Conservation (phyloP, 2,888 invertebrate genomes). For the Agonopterix heracliana region DNA sequence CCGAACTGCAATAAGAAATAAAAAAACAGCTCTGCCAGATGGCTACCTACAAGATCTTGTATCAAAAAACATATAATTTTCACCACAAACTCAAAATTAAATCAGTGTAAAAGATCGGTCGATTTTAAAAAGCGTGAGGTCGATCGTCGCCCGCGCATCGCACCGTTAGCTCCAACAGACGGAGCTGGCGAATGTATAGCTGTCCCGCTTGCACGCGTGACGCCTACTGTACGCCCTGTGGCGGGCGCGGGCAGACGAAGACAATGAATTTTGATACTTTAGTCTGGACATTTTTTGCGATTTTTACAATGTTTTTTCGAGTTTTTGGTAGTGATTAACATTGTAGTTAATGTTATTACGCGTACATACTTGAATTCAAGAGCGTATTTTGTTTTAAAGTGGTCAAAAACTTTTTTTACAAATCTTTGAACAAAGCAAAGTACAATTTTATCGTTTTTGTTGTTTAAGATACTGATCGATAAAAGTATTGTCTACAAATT, state of each 20-base stretch:
- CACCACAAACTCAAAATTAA: conserved; percentile 46
- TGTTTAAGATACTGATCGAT: too few relatives aligned
- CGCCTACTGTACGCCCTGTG: conserved; percentile 58
- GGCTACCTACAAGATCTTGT: not conserved
- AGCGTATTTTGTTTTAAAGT: too few relatives aligned
- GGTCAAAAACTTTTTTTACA: too few relatives aligned
- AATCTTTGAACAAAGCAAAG: too few relatives aligned
- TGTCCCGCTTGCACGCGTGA: conserved; percentile 44
- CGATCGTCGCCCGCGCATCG: conserved; percentile 36
- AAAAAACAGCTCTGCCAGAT: not conserved
- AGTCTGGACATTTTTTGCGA: conserved; percentile 17
- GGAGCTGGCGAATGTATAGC: conserved; percentile 21
- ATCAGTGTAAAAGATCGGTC: conserved; percentile 44
- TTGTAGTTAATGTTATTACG: too few relatives aligned
- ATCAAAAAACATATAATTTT: conserved; percentile 34
- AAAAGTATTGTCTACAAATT: too few relatives aligned
- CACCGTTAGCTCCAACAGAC: conserved; percentile 43
- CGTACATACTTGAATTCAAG: too few relatives aligned
- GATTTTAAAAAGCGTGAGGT: conserved; percentile 43
- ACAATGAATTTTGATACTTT: conserved; percentile 51
- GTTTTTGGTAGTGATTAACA: too few relatives aligned
- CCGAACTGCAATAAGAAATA: too few relatives aligned
- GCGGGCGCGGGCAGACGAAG: conserved; percentile 35
- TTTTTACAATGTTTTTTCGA: not conserved
- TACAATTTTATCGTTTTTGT: too few relatives aligned